Percentiles rank a stretch among this genome's conserved stretches.
phyloP scores from a whole-genome alignment of 1,140 invertebrate species.

The Drosophila quadrilineata region DNA sequence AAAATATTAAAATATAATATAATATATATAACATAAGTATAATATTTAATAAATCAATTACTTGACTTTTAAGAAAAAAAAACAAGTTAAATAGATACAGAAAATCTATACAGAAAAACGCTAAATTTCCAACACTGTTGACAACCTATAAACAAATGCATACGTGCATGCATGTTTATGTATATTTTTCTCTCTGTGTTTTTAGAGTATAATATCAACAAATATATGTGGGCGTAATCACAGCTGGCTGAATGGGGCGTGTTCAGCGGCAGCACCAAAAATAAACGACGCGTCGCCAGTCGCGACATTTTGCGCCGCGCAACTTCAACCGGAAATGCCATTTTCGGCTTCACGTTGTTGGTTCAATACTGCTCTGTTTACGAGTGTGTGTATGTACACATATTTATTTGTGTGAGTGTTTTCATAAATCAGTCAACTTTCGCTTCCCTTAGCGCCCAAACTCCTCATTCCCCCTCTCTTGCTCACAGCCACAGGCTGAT shows the following conservation, averaged over 20 bases:
- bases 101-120: too few relatives aligned
- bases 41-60: too few relatives aligned
- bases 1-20: too few relatives aligned
- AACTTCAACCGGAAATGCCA: slow-evolving; percentile 61
- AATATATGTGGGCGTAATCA: slow-evolving; percentile 1
- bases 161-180: too few relatives aligned
- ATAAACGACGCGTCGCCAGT: slow-evolving; percentile 64
- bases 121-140: too few relatives aligned
- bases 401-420: background rate
- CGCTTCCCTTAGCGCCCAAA: slow-evolving; percentile 34
- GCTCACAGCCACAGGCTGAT: background rate
- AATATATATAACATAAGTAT: too few relatives aligned
- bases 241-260: background rate
- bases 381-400: background rate
- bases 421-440: slow-evolving; percentile 54
- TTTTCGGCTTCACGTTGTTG: slow-evolving; percentile 49
- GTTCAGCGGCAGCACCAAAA: slow-evolving; percentile 41
- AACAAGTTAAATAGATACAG: too few relatives aligned
- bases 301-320: slow-evolving; percentile 56
- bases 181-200: too few relatives aligned
- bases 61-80: too few relatives aligned
- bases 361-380: slow-evolving; percentile 53
- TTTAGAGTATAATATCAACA: slow-evolving; percentile 1
- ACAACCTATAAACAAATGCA: too few relatives aligned
- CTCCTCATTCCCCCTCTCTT: slow-evolving; percentile 41